A percentile compares a stretch with the other conserved stretches of the same genome.
Conservation (phyloP, 2,113 vertebrate species). For the Notarius quadriscutis region DNA sequence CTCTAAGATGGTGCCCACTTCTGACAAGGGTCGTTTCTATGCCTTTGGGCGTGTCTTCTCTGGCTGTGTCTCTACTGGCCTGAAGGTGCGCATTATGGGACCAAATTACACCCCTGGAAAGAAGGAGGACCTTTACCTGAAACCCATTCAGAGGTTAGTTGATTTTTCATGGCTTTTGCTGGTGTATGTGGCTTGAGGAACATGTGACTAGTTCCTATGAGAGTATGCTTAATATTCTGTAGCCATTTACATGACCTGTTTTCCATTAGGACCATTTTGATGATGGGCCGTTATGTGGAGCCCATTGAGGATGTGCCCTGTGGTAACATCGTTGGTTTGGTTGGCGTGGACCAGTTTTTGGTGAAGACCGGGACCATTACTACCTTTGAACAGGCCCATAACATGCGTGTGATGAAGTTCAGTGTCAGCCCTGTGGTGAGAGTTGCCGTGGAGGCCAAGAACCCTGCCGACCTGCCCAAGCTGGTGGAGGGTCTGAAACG, state of each 20-base stretch:
- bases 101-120: conserved; percentile 94
- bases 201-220: neutral
- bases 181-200: neutral
- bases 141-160: conserved; percentile 93
- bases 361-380: conserved; percentile 97
- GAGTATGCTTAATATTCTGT: neutral
- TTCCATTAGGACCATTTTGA: conserved; percentile 86
- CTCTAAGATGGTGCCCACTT: conserved; percentile 98
- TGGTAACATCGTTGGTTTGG: conserved; percentile 93
- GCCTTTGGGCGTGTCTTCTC: conserved; percentile 96
- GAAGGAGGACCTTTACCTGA: conserved; percentile 93
- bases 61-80: conserved; percentile 85
- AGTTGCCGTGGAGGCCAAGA: conserved; percentile 92
- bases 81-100: conserved; percentile 95
- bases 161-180: neutral
- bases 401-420: conserved; percentile 98
- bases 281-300: conserved; percentile 95
- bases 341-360: conserved; percentile 92
- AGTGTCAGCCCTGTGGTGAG: conserved; percentile 94
- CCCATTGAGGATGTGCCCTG: conserved; percentile 96
- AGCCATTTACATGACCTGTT: neutral
- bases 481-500: conserved; percentile 93
- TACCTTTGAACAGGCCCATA: conserved; percentile 90
- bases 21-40: conserved; percentile 93
- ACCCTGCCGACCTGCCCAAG: conserved; percentile 90